phyloP scores from a whole-genome alignment of 2,797 vertebrate species.

The Pempheris klunzingeri region DNA sequence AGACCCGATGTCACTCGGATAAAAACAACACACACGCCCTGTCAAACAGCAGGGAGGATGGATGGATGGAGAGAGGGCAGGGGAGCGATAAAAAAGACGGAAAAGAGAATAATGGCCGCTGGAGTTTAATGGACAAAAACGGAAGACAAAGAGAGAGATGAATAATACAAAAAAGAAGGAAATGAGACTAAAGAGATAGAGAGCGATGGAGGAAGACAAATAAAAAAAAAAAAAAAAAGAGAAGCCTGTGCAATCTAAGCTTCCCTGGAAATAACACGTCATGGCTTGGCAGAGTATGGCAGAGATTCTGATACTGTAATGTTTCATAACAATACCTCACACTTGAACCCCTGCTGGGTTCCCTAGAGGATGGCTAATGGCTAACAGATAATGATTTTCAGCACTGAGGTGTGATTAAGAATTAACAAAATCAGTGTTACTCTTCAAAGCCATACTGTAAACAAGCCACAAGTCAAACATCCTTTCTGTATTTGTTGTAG shows the following conservation, averaged over 20 bases:
- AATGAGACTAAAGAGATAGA: constrained; percentile 39
- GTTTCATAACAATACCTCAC: constrained; percentile 41
- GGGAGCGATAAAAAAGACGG: constrained; percentile 58
- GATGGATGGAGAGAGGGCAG: constrained; percentile 64
- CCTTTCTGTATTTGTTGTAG: neutral
- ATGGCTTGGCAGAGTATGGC: constrained; percentile 48
- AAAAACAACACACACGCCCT: constrained; percentile 83
- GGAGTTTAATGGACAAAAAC: constrained; percentile 50
- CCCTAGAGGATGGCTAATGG: constrained; percentile 29
- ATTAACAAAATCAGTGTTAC: constrained; percentile 10
- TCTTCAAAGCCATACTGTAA: constrained; percentile 14
- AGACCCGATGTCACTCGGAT: constrained; percentile 80
- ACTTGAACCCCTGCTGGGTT: constrained; percentile 35
- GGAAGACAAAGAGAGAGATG: constrained; percentile 44
- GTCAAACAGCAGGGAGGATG: constrained; percentile 71
- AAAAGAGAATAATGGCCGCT: constrained; percentile 53
- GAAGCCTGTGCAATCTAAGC: constrained; percentile 26
- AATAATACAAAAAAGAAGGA: constrained; percentile 43
- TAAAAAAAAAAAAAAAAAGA: constrained; percentile 28
- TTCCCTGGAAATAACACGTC: constrained; percentile 47
- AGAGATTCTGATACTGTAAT: constrained; percentile 35
- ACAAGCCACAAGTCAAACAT: neutral
- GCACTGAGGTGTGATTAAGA: constrained; percentile 15
- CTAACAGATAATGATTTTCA: constrained; percentile 38
- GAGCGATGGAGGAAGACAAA: constrained; percentile 58